A percentile compares a stretch with the other conserved stretches of the same genome.
phyloP scores from a whole-genome alignment of 2,113 vertebrate genomes.

The Silurus meridionalis region DNA sequence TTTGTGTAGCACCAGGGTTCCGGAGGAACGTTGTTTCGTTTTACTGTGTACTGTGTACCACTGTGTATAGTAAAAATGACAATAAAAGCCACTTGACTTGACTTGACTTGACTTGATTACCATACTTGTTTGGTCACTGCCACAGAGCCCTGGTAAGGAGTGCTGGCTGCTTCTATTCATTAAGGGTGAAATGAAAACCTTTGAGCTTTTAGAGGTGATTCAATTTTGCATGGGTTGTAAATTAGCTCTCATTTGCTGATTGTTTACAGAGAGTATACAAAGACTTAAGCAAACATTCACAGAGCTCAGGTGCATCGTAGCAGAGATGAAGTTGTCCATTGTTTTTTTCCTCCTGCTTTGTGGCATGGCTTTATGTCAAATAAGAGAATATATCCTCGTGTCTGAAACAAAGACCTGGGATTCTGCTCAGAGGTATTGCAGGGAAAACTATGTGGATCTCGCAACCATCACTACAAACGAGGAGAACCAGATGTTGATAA shows the following conservation, averaged over 20 bases:
- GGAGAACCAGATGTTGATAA: background rate
- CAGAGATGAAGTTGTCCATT: background rate
- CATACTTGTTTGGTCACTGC: too few relatives aligned
- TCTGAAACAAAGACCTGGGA: background rate
- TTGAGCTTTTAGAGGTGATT: background rate
- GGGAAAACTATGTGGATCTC: background rate
- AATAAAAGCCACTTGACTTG: too few relatives aligned
- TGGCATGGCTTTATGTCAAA: background rate
- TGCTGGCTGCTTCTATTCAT: too few relatives aligned
- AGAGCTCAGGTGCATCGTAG: background rate
- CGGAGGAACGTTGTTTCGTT: too few relatives aligned
- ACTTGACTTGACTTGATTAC: too few relatives aligned
- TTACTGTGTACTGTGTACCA: too few relatives aligned
- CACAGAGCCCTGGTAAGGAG: too few relatives aligned
- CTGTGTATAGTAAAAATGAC: too few relatives aligned
- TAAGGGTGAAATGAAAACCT: background rate
- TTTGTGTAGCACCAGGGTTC: too few relatives aligned
- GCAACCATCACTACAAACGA: background rate
- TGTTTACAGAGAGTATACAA: background rate
- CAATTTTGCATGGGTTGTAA: slow-evolving; percentile 27
- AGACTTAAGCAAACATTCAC: background rate
- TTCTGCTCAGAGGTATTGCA: slow-evolving; percentile 4
- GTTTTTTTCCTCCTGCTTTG: background rate
- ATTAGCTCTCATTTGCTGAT: background rate
- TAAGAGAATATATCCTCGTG: background rate